Evolutionary conservation across 2,797 vertebrate genomes (phyloP).

Genomic region (Anas bernieri): DNA sequence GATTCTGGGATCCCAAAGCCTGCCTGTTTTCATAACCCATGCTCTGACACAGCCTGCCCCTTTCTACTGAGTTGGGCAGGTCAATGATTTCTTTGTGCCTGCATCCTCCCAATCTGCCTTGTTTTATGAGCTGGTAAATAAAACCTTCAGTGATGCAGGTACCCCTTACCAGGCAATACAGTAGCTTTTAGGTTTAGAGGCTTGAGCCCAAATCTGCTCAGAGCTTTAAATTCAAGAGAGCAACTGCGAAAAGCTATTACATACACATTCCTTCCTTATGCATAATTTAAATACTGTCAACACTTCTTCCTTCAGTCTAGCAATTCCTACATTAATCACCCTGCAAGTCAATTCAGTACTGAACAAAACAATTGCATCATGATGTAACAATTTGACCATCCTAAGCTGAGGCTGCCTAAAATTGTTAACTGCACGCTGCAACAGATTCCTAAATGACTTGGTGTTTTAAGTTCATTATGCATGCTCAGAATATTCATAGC

Average conservation of each 20-base stretch:
- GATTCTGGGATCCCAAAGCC: neutral
- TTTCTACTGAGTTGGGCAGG: neutral
- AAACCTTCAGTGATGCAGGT: neutral
- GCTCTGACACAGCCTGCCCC: neutral
- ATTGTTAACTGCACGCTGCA: neutral
- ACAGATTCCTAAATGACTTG: neutral
- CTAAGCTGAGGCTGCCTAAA: neutral
- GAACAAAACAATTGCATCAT: neutral
- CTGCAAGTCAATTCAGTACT: neutral
- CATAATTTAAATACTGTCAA: slow-evolving; percentile 36
- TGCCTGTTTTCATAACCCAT: neutral
- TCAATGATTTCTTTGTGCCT: slow-evolving; percentile 45
- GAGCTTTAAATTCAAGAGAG: neutral
- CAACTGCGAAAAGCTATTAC: neutral
- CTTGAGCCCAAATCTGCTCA: neutral
- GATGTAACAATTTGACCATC: neutral
- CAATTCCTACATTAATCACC: slow-evolving; percentile 14
- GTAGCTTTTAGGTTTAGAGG: neutral
- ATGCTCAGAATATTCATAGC: neutral
- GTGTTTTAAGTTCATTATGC: neutral
- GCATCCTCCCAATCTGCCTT: neutral
- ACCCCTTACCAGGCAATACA: neutral
- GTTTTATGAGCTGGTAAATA: neutral
- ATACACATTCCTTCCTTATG: neutral
- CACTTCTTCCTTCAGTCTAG: neutral